Conservation (phyloP, 2,113 vertebrate species). For the Indicator indicator region DNA sequence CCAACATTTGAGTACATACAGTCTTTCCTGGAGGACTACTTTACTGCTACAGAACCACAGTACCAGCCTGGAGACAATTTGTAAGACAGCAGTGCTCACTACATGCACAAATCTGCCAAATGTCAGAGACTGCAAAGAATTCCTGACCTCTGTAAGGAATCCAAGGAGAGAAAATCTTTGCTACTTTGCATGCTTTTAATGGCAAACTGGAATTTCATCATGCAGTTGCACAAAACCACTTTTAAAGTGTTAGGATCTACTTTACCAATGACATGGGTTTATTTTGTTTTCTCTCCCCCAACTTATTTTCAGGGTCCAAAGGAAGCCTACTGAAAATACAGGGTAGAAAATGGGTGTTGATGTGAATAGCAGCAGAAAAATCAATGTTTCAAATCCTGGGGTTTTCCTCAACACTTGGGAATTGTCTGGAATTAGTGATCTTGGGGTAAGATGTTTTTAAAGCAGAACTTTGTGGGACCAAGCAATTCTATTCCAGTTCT, state of each 20-base stretch:
- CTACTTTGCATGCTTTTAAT: slow-evolving; percentile 78
- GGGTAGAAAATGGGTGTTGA: slow-evolving; percentile 43
- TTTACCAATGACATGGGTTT: slow-evolving; percentile 74
- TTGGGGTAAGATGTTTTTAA: slow-evolving; percentile 33
- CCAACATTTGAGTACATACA: slow-evolving; percentile 97
- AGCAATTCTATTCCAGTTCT: slow-evolving; percentile 74
- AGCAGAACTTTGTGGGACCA: slow-evolving; percentile 74
- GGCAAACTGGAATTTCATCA: slow-evolving; percentile 83
- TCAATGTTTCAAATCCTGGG: slow-evolving; percentile 9
- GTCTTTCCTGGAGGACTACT: slow-evolving; percentile 97
- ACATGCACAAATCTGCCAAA: slow-evolving; percentile 79
- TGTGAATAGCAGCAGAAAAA: slow-evolving; percentile 42
- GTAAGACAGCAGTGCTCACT: slow-evolving; percentile 78
- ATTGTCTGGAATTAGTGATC: slow-evolving; percentile 32
- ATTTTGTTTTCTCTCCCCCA: slow-evolving; percentile 47
- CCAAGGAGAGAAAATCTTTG: slow-evolving; percentile 72
- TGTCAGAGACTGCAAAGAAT: slow-evolving; percentile 72
- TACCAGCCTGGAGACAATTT: slow-evolving; percentile 97
- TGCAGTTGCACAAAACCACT: slow-evolving; percentile 84
- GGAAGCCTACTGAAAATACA: slow-evolving; percentile 46
- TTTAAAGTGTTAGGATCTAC: slow-evolving; percentile 76
- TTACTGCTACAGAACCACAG: slow-evolving; percentile 96
- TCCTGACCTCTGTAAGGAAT: slow-evolving; percentile 69
- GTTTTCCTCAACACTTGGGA: slow-evolving; percentile 1
- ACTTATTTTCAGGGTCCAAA: slow-evolving; percentile 77